phyloP scores from a whole-genome alignment of 2,888 invertebrate genomes.

The Ectemnius lituratus region DNA sequence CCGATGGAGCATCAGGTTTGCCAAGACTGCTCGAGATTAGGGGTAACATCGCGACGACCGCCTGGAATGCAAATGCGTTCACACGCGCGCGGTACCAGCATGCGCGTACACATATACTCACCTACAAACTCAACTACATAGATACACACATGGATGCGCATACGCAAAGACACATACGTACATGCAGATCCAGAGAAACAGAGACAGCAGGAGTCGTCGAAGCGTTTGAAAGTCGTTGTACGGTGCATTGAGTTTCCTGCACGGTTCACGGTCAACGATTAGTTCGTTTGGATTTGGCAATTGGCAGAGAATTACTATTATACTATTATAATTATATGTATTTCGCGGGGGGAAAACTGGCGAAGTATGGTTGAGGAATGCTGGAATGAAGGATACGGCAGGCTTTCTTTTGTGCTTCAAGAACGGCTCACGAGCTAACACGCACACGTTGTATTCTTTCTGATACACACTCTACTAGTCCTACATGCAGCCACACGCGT shows the following conservation, averaged over 20 bases:
- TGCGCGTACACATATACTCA: slow-evolving; percentile 9
- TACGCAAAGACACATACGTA: slow-evolving; percentile 22
- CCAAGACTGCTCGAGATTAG: too few relatives aligned
- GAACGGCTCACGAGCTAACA: slow-evolving; percentile 2
- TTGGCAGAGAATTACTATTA: neutral
- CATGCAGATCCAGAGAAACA: slow-evolving; percentile 20
- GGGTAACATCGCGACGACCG: neutral
- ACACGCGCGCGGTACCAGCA: slow-evolving; percentile 14
- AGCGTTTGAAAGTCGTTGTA: slow-evolving; percentile 48
- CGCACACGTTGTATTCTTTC: slow-evolving; percentile 3
- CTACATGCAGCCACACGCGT: neutral
- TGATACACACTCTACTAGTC: neutral
- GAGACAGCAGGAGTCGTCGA: slow-evolving; percentile 40
- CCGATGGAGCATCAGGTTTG: too few relatives aligned
- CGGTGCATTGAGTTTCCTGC: slow-evolving; percentile 33
- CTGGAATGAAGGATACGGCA: slow-evolving; percentile 44
- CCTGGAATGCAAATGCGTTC: slow-evolving; percentile 30
- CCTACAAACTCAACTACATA: slow-evolving; percentile 3
- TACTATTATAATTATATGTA: neutral
- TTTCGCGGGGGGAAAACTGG: slow-evolving; percentile 33
- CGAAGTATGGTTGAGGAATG: too few relatives aligned
- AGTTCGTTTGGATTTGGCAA: slow-evolving; percentile 33
- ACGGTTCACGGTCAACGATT: slow-evolving; percentile 39
- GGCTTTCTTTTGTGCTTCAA: slow-evolving; percentile 47
- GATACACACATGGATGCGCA: slow-evolving; percentile 32